Percentiles rank a stretch among this genome's conserved stretches.
Conservation (phyloP, 1,140 invertebrate species). For the Conus betulinus region DNA sequence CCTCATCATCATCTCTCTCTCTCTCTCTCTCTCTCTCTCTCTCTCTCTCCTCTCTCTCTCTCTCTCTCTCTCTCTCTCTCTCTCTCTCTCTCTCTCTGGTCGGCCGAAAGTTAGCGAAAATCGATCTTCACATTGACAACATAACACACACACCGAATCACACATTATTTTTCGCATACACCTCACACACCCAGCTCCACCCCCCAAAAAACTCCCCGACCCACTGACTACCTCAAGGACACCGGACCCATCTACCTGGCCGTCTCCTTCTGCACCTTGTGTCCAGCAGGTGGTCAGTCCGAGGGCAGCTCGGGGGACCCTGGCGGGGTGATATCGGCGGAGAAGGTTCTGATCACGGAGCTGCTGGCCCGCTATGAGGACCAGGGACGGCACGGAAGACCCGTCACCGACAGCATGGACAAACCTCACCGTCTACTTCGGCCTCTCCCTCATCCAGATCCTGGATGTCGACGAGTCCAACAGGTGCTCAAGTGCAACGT, state of each 20-base stretch:
- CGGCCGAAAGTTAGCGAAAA: neutral
- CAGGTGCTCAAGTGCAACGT: constrained; percentile 72
- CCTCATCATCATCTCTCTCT: too few species aligned
- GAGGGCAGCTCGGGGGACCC: too few species aligned
- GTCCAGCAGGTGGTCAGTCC: neutral
- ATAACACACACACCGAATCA: neutral
- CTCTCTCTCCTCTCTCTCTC: constrained; percentile 35
- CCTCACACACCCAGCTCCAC: neutral
- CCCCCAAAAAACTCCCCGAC: neutral
- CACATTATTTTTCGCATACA: too few species aligned
- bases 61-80: constrained; percentile 33
- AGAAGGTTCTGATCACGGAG: constrained; percentile 73
- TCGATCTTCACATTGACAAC: neutral
- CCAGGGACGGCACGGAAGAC: constrained; percentile 70
- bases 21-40: too few species aligned
- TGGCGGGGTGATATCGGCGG: constrained; percentile 43
- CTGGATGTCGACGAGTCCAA: constrained; percentile 75
- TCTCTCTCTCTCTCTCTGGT: neutral
- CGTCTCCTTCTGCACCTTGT: neutral
- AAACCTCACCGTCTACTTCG: constrained; percentile 71
- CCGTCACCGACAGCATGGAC: constrained; percentile 71
- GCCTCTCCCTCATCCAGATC: constrained; percentile 74
- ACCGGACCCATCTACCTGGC: neutral
- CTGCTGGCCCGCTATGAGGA: constrained; percentile 71
- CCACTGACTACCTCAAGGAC: neutral